These are phyloP conservation scores for Andrena bucephala DNA, from an alignment of 2,888 invertebrate genomes.

Conservation along the genomic window DNA sequence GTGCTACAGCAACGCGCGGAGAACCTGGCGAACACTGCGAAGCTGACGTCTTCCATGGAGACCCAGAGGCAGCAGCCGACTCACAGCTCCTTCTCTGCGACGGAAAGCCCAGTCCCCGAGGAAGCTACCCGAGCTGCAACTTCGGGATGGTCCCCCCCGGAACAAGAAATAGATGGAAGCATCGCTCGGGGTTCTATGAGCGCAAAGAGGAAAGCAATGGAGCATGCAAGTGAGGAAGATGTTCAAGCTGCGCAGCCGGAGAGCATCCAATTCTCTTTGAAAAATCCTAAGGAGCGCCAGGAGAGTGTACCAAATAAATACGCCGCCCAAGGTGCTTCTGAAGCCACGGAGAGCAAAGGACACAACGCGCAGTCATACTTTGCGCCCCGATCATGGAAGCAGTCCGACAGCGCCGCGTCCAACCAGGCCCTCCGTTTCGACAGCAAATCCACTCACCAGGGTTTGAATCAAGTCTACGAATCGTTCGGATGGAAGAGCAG, in stretches of 20 bases:
- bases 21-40: neutral
- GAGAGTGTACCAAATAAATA: neutral
- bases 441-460: neutral
- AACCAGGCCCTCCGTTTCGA: neutral
- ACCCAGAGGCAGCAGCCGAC: no score
- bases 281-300: no score
- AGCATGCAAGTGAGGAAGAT: neutral
- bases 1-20: neutral
- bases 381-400: neutral
- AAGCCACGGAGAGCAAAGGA: neutral
- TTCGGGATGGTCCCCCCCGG: no score
- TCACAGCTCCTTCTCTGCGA: no score
- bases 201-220: neutral
- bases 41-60: no score
- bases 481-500: neutral
- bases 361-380: neutral
- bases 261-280: no score
- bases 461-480: constrained; percentile 1
- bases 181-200: neutral
- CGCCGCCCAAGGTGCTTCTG: neutral
- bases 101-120: neutral
- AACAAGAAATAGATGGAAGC: neutral
- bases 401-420: neutral
- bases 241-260: no score
- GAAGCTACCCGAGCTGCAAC: neutral